Base-by-base conservation (phyloP, 1,140 invertebrate species). In the Drosophila cardini region DNA sequence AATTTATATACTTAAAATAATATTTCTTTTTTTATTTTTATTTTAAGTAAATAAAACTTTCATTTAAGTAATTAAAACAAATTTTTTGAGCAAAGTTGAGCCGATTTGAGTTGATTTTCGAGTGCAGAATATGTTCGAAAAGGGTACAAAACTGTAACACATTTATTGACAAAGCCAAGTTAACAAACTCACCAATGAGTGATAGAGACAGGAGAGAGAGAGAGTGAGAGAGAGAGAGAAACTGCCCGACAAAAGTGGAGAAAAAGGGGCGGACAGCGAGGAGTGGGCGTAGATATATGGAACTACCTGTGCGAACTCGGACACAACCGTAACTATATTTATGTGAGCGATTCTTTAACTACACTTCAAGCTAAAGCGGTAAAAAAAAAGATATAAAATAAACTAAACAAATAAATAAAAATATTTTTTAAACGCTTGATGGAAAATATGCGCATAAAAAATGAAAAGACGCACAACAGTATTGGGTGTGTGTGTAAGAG, bases 141-240 rank as follows among this genome's bases (percentile, higher is more conserved):
- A 26, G 21, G 0, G 2, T 4, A 26, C 21, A 26, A 0, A 26
- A 26, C 21, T 26, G 21, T 26, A 4, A 26, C 3, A 55, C 67
- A 46, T 46, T 58, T 26, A 72, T 72, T 67, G 67, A 72, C 56
- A 21, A 4, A n/a, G 60, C 56, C 34, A 78, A 40, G 43, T 62
- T n/a, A 42, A 55, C 57, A 15, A 42, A 11, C 32, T n/a, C 34
- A 43, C 16, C 38, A 40, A 6, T 11, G 36, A 38, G 36, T 38
- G 8, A 4, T 7, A 38, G 11, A 15, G 4, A 8, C 10, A n/a
- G 43, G 15, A 21, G 18, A 10, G 45, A 1, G 13, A 15, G 43
- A 18, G 43, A 2, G 43, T 0, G 13, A 9, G 43, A 45, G 16
- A 11, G 57, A 10, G 42, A 3, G 7, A 15, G 26, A 26, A 26